Conservation (phyloP, 2,113 vertebrate species). For the Leptosomus discolor region DNA sequence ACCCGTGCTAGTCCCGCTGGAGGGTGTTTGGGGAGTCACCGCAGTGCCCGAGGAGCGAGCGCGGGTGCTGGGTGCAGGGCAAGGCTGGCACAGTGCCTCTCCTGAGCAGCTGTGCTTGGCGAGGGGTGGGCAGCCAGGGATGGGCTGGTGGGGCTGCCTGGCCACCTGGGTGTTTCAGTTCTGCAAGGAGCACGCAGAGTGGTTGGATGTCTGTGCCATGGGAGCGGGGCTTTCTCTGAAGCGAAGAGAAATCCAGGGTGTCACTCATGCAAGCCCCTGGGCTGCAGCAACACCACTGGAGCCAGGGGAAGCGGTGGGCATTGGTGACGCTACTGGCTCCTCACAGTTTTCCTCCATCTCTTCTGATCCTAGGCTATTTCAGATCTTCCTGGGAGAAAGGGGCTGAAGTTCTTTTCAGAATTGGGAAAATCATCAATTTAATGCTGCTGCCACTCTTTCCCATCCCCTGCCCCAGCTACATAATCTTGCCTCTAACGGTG, state of each 20-base stretch:
- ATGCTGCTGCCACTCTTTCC: not conserved
- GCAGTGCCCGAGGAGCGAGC: accelerated
- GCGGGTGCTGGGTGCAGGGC: not conserved
- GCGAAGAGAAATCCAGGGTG: not conserved
- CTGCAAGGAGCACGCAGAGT: accelerated
- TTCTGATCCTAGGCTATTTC: not conserved
- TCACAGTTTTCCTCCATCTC: not conserved
- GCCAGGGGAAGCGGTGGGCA: not conserved
- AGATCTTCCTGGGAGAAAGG: not conserved
- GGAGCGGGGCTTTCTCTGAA: not conserved
- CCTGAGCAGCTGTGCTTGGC: accelerated
- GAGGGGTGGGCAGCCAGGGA: not conserved
- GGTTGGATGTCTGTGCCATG: not conserved
- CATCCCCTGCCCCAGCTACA: not conserved
- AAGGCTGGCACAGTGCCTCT: not conserved
- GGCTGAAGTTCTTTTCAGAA: not conserved
- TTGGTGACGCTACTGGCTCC: not conserved
- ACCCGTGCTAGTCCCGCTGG: not conserved
- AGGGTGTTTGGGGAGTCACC: not conserved
- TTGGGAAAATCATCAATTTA: not conserved
- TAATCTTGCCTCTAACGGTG: not conserved
- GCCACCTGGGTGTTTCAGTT: not conserved
- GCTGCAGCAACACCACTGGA: not conserved
- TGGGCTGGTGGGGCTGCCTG: not conserved
- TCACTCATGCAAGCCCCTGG: not conserved